phyloP scores from a whole-genome alignment of 2,113 vertebrate genomes.

The Pycnonotus jocosus region DNA sequence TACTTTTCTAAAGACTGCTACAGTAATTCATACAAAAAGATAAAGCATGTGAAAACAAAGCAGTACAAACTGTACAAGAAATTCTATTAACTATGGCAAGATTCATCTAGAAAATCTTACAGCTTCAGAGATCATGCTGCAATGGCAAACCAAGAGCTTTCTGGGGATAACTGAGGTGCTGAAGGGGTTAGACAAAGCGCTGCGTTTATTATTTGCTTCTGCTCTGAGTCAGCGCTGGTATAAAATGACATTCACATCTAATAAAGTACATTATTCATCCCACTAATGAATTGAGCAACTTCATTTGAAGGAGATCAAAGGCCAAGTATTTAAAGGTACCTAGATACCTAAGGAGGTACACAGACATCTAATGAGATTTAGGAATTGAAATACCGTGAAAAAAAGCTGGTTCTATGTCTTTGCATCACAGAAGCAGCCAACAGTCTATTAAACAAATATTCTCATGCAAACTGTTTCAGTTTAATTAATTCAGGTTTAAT shows the following conservation, averaged over 20 bases:
- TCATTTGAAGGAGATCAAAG: constrained; percentile 1
- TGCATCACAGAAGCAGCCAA: not conserved
- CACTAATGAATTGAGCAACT: not conserved
- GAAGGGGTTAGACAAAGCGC: not conserved
- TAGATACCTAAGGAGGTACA: not conserved
- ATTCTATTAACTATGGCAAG: not conserved
- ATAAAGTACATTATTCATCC: not conserved
- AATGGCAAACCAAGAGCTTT: not conserved
- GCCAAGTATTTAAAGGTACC: constrained; percentile 13
- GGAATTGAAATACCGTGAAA: not conserved
- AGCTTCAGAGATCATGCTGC: not conserved
- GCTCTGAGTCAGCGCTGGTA: not conserved
- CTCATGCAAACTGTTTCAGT: not conserved
- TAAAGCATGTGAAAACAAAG: not conserved
- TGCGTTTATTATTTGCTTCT: not conserved
- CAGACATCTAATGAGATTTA: not conserved
- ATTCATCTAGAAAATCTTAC: not conserved
- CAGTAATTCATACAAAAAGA: not conserved
- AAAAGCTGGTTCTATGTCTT: not conserved
- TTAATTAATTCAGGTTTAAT: constrained; percentile 63
- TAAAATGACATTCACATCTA: not conserved
- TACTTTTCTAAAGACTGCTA: not conserved
- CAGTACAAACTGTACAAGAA: not conserved
- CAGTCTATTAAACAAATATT: constrained; percentile 11
- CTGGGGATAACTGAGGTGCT: not conserved